A percentile compares a stretch with the other conserved stretches of the same genome.
Evolutionary conservation across 2,888 invertebrate genomes (phyloP).

Genomic region (Ischnura elegans): DNA sequence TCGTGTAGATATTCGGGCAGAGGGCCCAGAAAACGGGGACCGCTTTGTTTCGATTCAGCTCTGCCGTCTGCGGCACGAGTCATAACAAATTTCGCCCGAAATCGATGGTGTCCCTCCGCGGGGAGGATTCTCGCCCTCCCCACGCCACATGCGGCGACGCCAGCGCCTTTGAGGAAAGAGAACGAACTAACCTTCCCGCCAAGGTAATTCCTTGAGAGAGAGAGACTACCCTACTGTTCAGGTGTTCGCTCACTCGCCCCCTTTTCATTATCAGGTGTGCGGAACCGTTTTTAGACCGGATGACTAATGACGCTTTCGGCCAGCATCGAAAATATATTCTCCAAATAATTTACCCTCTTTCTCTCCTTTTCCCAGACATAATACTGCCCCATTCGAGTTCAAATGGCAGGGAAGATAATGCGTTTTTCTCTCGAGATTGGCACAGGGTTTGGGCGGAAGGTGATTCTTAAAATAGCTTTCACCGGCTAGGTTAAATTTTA

Average conservation of each 20-base stretch:
- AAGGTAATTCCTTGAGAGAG: background rate
- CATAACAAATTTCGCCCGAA: constrained; percentile 61
- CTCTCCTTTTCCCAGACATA: too few species aligned
- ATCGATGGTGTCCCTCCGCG: constrained; percentile 54
- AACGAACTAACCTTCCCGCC: constrained; percentile 22
- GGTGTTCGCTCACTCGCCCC: background rate
- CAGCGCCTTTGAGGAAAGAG: constrained; percentile 43
- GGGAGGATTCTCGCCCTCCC: background rate
- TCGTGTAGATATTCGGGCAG: background rate
- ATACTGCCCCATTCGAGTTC: background rate
- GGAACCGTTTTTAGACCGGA: constrained; percentile 7
- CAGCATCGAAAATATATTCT: constrained; percentile 35
- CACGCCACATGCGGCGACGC: background rate
- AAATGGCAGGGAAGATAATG: background rate
- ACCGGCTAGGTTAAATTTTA: background rate
- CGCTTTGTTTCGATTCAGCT: constrained; percentile 57
- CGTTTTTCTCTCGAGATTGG: background rate
- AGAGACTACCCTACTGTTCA: background rate
- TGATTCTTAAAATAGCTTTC: background rate
- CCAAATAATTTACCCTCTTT: background rate
- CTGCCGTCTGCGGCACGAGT: constrained; percentile 60
- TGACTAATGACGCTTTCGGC: constrained; percentile 27
- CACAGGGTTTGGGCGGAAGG: background rate
- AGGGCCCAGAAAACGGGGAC: background rate
- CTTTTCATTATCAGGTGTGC: background rate